Percentiles rank a stretch among this genome's conserved stretches.
phyloP scores from a whole-genome alignment of 2,888 invertebrate species.

The Syrista parreyssii region DNA sequence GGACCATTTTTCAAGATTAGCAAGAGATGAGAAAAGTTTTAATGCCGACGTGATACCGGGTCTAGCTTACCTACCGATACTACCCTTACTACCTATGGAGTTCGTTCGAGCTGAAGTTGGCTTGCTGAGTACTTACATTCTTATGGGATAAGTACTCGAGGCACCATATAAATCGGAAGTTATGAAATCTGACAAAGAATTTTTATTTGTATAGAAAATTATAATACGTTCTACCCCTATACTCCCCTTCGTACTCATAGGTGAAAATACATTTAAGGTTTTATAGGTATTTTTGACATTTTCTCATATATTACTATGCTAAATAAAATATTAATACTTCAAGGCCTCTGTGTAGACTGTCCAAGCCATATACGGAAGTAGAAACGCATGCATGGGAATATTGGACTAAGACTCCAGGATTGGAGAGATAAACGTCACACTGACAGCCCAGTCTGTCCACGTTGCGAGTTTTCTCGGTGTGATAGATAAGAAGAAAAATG shows the following conservation, averaged over 20 bases:
- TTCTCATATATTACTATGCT: not conserved
- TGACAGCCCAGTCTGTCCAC: not conserved
- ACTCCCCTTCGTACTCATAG: not conserved
- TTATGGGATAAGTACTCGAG: conserved; percentile 27
- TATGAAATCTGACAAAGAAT: not conserved
- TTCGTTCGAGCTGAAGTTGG: conserved; percentile 33
- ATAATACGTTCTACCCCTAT: not conserved
- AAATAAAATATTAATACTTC: not conserved
- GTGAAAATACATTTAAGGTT: not conserved
- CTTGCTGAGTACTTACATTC: conserved; percentile 25
- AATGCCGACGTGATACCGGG: conserved; percentile 47
- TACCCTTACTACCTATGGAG: conserved; percentile 20
- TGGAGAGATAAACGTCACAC: not conserved
- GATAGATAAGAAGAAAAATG: not conserved
- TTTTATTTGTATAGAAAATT: not conserved
- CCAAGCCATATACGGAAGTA: not conserved
- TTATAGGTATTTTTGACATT: not conserved
- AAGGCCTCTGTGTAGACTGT: not conserved
- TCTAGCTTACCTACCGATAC: not conserved
- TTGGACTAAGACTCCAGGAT: not conserved
- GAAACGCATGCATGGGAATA: not conserved
- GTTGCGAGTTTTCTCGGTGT: not conserved
- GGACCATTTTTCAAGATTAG: conserved; percentile 62
- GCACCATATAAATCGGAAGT: not conserved
- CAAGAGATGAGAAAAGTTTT: conserved; percentile 66